Conservation (phyloP, 2,888 invertebrate genomes). For the Coelopa pilipes region DNA sequence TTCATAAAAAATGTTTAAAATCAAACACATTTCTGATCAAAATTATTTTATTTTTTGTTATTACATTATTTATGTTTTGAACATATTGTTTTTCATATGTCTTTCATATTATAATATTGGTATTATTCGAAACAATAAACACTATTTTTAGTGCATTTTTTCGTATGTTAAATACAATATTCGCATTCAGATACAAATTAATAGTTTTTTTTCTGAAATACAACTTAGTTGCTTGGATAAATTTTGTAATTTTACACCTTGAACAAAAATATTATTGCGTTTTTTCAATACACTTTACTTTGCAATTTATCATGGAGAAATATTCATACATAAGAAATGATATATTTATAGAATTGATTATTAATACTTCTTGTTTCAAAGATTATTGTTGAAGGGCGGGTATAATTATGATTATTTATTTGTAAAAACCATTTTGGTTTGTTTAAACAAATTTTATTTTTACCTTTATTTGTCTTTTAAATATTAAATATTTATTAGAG, state of each 20-base stretch:
- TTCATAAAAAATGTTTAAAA: too few species aligned
- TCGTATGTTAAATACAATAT: background rate
- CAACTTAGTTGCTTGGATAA: background rate
- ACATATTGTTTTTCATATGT: conserved; percentile 13
- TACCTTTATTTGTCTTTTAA: conserved; percentile 42
- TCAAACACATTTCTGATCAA: conserved; percentile 5
- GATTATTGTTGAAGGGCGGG: conserved; percentile 54
- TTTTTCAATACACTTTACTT: background rate
- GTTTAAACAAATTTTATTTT: conserved; percentile 25
- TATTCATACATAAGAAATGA: conserved; percentile 5
- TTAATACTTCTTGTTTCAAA: conserved; percentile 45
- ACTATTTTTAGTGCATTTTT: conserved; percentile 6
- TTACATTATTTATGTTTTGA: conserved; percentile 28
- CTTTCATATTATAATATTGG: conserved; percentile 23
- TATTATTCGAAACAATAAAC: conserved; percentile 22
- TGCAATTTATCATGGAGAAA: background rate
- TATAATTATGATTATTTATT: conserved; percentile 36
- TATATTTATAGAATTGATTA: conserved; percentile 24
- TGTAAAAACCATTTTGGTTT: conserved; percentile 39
- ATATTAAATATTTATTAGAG: conserved; percentile 24
- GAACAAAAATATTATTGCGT: background rate
- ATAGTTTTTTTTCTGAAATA: background rate
- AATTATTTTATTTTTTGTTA: conserved; percentile 31
- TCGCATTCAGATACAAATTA: background rate
- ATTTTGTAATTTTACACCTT: background rate